A percentile compares a stretch with the other conserved stretches of the same genome.
phyloP scores from a whole-genome alignment of 2,797 vertebrate species.

The Manis javanica region DNA sequence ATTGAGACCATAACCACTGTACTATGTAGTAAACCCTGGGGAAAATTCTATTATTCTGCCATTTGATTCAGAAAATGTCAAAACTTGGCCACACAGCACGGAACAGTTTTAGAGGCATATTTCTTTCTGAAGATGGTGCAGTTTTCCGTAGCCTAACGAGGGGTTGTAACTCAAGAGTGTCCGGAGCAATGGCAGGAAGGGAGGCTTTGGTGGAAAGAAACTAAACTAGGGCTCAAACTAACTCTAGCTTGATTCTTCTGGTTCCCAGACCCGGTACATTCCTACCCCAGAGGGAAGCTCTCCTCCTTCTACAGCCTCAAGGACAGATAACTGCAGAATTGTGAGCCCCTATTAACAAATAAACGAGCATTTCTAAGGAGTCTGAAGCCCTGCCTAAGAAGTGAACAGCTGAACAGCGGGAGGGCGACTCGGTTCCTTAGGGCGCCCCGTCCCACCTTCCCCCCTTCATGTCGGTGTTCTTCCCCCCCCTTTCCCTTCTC shows the following conservation, averaged over 20 bases:
- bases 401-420: background rate
- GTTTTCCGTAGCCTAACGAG: background rate
- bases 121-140: background rate
- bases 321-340: background rate
- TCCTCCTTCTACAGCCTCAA: background rate
- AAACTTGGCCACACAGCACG: background rate
- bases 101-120: background rate
- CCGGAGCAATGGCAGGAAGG: background rate
- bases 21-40: background rate
- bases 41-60: background rate
- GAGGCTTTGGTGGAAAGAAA: background rate
- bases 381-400: background rate
- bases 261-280: background rate
- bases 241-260: background rate
- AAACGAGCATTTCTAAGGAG: background rate
- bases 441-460: background rate
- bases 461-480: background rate
- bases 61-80: background rate
- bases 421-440: background rate
- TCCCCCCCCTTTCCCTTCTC: background rate
- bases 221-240: background rate
- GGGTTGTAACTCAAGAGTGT: background rate
- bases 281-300: background rate
- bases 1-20: background rate
- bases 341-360: background rate